Evolutionary conservation across 1,140 invertebrate species (phyloP), one percentile per base, ranked within the genome.

Genomic region (Drosophila teissieri): DNA sequence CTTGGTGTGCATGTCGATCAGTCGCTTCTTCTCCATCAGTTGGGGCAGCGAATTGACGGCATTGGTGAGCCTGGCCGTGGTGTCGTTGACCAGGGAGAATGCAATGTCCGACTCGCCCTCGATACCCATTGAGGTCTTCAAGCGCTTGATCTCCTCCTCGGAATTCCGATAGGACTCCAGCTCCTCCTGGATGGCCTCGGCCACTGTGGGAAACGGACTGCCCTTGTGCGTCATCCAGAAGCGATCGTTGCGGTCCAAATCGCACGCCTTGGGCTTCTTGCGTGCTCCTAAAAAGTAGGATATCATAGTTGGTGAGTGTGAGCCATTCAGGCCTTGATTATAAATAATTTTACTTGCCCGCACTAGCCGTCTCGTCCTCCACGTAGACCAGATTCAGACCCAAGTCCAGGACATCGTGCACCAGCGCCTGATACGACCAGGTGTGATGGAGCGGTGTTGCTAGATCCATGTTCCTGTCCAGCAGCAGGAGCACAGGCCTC

Each of bases 1-100:
- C 67, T 98, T 99, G 11, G 98, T 99, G 92, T 99, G 99, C 96
- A 99, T 98, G 92, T 99, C 98, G 79, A 99, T 98, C 7, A 99
- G 94, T 49, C 98, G 94, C 92, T 99, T 99, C 93, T 97, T 98
- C 93, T 99, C 98, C 84, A 99, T 94, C 4, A 99, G 93, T 92
- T 99, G 98, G 14, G 99, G 99, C 73, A 99, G 93, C 5, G 97
- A 98, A 92, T 97, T 98, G 2, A 99, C 97, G 46, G 99, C 98
- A 73, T 95, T 97, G 5, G 98, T 99, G 14, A 99, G 94, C 76
- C 96, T 96, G 10, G 98, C 97, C 0, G 98, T 99, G 80, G 98
- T 99, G 92, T 99, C 98, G 42, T 96, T 96, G 3, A 99, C 95
- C 94, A 99, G 95, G 8, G 95, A 95, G 39, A 96, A 93, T 2